Evolutionary conservation across 2,797 vertebrate species (phyloP), one percentile per base, ranked within the genome.

Genomic region (Leuciscus waleckii): DNA sequence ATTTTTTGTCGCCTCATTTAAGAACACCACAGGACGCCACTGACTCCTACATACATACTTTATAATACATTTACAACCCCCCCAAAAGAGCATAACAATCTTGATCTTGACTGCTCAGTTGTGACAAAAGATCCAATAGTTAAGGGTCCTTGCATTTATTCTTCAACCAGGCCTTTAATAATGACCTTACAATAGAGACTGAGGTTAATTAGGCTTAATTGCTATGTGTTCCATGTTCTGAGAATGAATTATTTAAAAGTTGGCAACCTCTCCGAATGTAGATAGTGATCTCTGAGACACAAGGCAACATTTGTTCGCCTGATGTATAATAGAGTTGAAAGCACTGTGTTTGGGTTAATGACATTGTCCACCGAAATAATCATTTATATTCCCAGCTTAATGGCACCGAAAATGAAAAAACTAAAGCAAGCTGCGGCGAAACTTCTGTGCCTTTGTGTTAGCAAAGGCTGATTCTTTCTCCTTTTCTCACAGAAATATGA

Each of bases 401-500:
- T 82, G 85, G 67, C 67, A 78, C 23, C 65, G 79, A 49, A 84
- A 79, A 82, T 63, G 54, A 65, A 76, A 82, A 67, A 70, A 82
- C 79, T 32, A 26, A 79, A 49, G 29, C 19, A 56, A 63, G 35
- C 43, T 51, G 13, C n/a, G 4, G 67, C 10, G 17, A 82, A 85
- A 77, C 71, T 74, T 65, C 35, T 39, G 77, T 67, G 68, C 46
- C 70, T 75, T 65, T 80, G 35, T 81, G 73, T 17, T 43, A 83
- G n/a, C 75, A 79, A 23, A 26, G 5, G 19, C 70, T 67, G 49
- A 14, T 35, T 67, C 63, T 63, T 74, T 69, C 73, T 74, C 23
- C 23, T 74, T 69, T 41, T 65, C 11, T 46, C 84, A 32, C 81
- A 97, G 96, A 96, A 93, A 94, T 94, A 91, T 88, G 95, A 97